Evolutionary conservation across 1,140 invertebrate species (phyloP).

Genomic region (Asobara japonica): DNA sequence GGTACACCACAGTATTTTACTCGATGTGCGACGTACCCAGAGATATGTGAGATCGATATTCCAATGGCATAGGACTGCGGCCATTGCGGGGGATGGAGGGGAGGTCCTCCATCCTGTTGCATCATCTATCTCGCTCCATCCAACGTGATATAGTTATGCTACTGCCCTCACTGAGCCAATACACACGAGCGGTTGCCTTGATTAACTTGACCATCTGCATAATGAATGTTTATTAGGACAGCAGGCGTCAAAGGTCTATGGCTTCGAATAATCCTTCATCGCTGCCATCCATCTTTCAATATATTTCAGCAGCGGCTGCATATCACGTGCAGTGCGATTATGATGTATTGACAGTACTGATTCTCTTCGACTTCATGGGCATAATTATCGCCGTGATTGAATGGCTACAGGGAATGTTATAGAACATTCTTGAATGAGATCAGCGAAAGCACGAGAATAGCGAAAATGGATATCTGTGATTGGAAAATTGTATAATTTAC

Average conservation of each 20-base stretch:
- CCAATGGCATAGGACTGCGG: too few relatives aligned
- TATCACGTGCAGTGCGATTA: background rate
- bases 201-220: slow-evolving; percentile 31
- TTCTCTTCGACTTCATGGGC: background rate
- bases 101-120: background rate
- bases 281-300: background rate
- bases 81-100: background rate
- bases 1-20: slow-evolving; percentile 5
- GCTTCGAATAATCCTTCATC: slow-evolving; percentile 3
- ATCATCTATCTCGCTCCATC: background rate
- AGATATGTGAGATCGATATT: slow-evolving; percentile 5
- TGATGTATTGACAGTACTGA: background rate
- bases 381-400: background rate
- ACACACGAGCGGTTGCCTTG: slow-evolving; percentile 21
- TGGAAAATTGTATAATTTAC: too few relatives aligned
- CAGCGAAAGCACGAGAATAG: too few relatives aligned
- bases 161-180: background rate
- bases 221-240: slow-evolving; percentile 35
- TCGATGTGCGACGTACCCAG: slow-evolving; percentile 6
- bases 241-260: slow-evolving; percentile 25
- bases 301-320: background rate
- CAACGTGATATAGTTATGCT: background rate
- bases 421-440: too few relatives aligned
- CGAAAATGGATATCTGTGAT: background rate
- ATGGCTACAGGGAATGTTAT: too few relatives aligned